phyloP scores from a whole-genome alignment of 2,113 vertebrate genomes.

The Hippocampus barbouri region DNA sequence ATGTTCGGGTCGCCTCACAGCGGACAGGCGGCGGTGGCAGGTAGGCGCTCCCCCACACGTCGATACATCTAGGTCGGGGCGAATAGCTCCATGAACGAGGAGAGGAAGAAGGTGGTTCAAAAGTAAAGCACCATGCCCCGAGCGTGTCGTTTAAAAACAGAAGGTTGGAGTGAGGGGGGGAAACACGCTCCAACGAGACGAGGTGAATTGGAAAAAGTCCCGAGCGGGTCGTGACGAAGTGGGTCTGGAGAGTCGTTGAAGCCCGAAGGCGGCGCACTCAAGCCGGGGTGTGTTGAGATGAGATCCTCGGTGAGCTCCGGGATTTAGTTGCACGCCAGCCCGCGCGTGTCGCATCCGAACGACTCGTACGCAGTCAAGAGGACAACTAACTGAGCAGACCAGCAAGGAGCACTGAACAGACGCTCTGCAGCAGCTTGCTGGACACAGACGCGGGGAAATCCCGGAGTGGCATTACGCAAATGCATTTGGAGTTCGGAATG shows the following conservation, averaged over 20 bases:
- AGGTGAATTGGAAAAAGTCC: constrained; percentile 1
- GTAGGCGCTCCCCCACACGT: constrained; percentile 40
- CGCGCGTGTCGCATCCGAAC: background rate
- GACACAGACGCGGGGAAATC: background rate
- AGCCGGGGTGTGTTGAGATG: background rate
- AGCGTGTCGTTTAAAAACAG: background rate
- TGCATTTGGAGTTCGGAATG: background rate
- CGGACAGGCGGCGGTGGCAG: constrained; percentile 38
- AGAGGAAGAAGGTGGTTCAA: constrained; percentile 22
- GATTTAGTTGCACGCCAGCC: background rate
- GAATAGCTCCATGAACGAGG: constrained; percentile 59
- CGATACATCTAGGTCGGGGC: constrained; percentile 45
- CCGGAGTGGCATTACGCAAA: background rate
- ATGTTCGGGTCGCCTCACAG: constrained; percentile 58
- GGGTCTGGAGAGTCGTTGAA: background rate
- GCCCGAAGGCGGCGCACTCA: background rate
- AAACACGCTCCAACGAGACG: background rate
- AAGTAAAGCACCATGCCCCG: constrained; percentile 36
- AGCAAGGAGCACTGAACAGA: background rate
- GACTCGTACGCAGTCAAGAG: background rate
- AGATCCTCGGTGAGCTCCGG: background rate
- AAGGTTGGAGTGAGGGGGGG: background rate
- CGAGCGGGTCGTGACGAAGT: background rate
- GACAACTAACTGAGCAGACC: background rate
- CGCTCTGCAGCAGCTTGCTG: constrained; percentile 7